Evolutionary conservation across 2,797 vertebrate genomes (phyloP).

Genomic region (Capromys pilorides): DNA sequence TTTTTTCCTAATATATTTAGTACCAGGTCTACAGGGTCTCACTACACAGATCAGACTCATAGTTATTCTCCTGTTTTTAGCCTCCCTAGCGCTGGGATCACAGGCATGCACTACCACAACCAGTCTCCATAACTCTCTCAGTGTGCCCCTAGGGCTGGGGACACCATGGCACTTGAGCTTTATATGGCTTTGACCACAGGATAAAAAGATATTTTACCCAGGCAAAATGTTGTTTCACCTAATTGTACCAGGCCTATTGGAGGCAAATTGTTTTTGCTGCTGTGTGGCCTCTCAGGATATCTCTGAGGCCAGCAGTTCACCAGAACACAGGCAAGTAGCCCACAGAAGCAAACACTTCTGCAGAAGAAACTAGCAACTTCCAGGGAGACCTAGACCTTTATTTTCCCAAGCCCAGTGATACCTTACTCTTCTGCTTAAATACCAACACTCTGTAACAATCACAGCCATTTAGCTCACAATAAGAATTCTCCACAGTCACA

Average conservation of each 20-base stretch:
- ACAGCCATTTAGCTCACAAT: constrained; percentile 71
- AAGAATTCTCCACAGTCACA: constrained; percentile 63
- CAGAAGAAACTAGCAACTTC: constrained; percentile 66
- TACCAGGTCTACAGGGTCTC: too few relatives aligned
- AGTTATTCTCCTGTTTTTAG: too few relatives aligned
- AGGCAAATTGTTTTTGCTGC: constrained; percentile 5
- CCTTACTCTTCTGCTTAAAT: constrained; percentile 72
- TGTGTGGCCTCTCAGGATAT: not conserved
- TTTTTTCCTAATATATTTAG: not conserved
- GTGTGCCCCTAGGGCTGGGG: too few relatives aligned
- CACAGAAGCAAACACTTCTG: constrained; percentile 57
- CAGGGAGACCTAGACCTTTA: constrained; percentile 68
- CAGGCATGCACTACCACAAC: too few relatives aligned
- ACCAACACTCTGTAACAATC: constrained; percentile 72
- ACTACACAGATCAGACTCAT: too few relatives aligned
- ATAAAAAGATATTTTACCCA: constrained; percentile 32
- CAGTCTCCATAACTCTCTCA: too few relatives aligned
- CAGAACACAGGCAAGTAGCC: constrained; percentile 16
- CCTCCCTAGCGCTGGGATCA: too few relatives aligned
- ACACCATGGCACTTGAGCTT: too few relatives aligned
- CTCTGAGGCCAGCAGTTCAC: not conserved
- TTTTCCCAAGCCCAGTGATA: constrained; percentile 60
- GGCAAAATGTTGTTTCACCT: constrained; percentile 7
- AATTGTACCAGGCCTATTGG: not conserved
- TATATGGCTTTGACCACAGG: not conserved